Evolutionary conservation across 2,113 vertebrate species (phyloP).

Genomic region (Hyla sarda): DNA sequence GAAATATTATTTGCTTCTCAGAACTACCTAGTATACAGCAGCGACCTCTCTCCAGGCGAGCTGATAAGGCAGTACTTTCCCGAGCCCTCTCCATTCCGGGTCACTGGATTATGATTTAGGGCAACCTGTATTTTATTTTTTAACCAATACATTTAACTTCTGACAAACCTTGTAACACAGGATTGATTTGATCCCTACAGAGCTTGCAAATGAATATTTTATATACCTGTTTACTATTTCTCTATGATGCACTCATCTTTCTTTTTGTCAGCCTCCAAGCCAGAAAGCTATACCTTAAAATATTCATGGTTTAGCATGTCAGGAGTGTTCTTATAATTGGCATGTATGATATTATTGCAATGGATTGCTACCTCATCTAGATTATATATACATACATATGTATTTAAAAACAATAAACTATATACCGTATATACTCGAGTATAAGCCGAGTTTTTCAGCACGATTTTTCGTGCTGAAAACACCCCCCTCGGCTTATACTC

Average conservation of each 20-base stretch:
- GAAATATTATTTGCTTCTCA: background rate
- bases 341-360: background rate
- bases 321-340: background rate
- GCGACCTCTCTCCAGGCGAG: background rate
- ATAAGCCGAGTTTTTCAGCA: too few relatives aligned
- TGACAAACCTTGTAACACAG: constrained; percentile 40
- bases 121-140: constrained; percentile 53
- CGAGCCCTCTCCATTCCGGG: constrained; percentile 33
- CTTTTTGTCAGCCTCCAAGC: background rate
- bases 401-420: too few relatives aligned
- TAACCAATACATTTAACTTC: constrained; percentile 54
- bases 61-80: background rate
- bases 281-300: background rate
- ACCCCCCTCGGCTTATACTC: too few relatives aligned
- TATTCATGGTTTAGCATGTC: background rate
- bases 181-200: constrained; percentile 19
- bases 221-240: constrained; percentile 35
- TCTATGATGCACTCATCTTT: background rate
- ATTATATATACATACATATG: too few relatives aligned
- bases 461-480: too few relatives aligned
- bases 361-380: background rate
- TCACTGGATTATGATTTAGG: constrained; percentile 50
- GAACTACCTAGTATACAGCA: background rate
- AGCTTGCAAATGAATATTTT: constrained; percentile 50
- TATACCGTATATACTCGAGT: too few relatives aligned